Evolutionary conservation across 1,140 invertebrate species (phyloP), one percentile per base, ranked within the genome.

Genomic region (Bathynomus jamesi): DNA sequence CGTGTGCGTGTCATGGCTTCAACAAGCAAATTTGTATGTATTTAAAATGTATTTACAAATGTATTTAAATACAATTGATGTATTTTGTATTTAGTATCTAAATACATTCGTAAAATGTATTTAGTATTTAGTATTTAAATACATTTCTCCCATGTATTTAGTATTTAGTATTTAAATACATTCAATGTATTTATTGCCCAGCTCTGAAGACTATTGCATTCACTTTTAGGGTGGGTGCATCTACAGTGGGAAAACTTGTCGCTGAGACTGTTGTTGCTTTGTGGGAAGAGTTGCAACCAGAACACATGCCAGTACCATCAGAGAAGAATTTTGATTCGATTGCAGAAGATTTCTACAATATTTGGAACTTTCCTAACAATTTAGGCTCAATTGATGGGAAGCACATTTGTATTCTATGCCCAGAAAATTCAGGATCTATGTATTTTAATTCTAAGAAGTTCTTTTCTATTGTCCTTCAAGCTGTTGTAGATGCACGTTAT

Each of bases 321-420:
- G 27, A 53, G 28, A 28, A 61, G 61, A 46, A 61, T 28, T 76
- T 25, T 53, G 75, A 61, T 46, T 53, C 28, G 21, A 53, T 67
- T 7, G 76, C 76, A 40, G 28, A 74, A 53, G 61, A 68, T 29
- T 80, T 77, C 61, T 24, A 73, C 31, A 66, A 70, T 7, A 72
- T 60, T 21, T 80, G 76, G 76, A 73, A 77, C 65, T 80, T 80
- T 70, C 79, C 76, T 3, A 69, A 71, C 62, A 79, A 79, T 66
- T 74, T 77, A 46, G 76, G 79, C 0, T 78, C 75, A 28, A 62
- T 80, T 32, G 78, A 79, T 69, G 74, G 80, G 13, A 79, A 79
- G 31, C 78, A 81, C 53, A 62, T 81, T 10, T 28, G 74, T n/a
- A 78, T 81, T 53, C 32, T 72, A 29, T 67, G 64, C 0, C 78